Base-by-base conservation (phyloP, 2,888 invertebrate species). In the Odontocerum albicorne region DNA sequence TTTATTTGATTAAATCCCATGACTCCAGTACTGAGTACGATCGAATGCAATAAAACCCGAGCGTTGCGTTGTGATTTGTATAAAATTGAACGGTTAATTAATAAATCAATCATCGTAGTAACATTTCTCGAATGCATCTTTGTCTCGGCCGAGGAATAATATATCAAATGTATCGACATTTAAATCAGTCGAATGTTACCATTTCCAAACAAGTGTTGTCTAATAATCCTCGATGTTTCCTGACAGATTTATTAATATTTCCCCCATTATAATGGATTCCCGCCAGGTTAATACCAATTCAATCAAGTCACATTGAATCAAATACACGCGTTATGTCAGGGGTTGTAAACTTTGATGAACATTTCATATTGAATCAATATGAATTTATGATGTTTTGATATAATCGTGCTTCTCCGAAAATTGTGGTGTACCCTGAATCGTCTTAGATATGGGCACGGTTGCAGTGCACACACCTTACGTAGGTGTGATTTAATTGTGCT, bases 191-290 rank as follows among this genome's bases (percentile, higher is more conserved):
- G 13, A 13, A 36, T 36, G 15, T 36, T 13, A 15, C 36, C 36
- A 15, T 36, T 36, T 36, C 36, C 10, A 27, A 27, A 36, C 15
- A 36, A 36, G 15, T 15, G 36, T 36, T 36, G 8, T 4, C 36
- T 36, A 13, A 36, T 15, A 36, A 36, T n/a, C 15, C 13, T 8
- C 8, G 36, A 27, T 27, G 27, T 27, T 27, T 27, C 27, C 27
- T 8, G 39, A 17, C 39, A 39, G 39, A 39, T 39, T 39, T 39
- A 39, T 39, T 39, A 39, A 39, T 17, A 12, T 17, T 10, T 17
- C 20, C 8, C 16, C 8, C 10, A 16, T 4, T 10, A 27, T 27
- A 27, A 27, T 27, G 27, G 27, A 27, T 27, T 27, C 27, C 10
- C 4, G 27, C 27, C 10, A 10, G 27, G 27, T 7, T 27, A 27